Evolutionary conservation across 2,888 invertebrate genomes (phyloP), one percentile per base, ranked within the genome.

Genomic region (Hypena proboscidalis): DNA sequence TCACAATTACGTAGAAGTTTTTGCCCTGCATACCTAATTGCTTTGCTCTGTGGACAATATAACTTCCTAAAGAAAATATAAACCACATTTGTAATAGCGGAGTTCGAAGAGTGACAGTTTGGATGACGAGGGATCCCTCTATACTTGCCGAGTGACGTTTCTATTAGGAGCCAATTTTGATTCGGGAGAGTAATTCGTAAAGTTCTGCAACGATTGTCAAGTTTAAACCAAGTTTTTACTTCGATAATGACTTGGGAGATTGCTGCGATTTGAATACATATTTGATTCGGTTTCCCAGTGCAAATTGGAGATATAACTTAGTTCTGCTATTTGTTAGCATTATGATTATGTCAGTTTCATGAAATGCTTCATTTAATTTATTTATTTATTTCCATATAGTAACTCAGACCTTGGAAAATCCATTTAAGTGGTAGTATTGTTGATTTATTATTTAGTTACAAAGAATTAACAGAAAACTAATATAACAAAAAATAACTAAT

Each of bases 161-260:
- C 65, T 64, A 64, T 64, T 64, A 58, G 42, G 21, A 43, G 51
- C 30, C 53, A 61, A 64, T 64, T 58, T 61, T 56, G 56, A 45
- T 53, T 42, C 30, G 10, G 29, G 13, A 37, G 39, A 23, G 37
- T 47, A 49, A 38, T 60, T 52, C 43, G 27, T 27, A 14, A 54
- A 58, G 41, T 60, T 60, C 37, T 34, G 11, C 20, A 34, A 21
- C 46, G 39, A 49, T 49, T 44, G 52, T 31, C 44, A 43, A 47
- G 46, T 42, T 38, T 14, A 40, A 29, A 36, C 19, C 20, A 41
- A 54, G 43, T 46, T 58, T 57, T 39, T 37, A 51, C 41, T 46
- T 54, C 39, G 40, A 43, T 43, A 41, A 49, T 14, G n/a, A 13
- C 41, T 42, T 45, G 20, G 10, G 5, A 30, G 15, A 23, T 33